Evolutionary conservation across 2,797 vertebrate species (phyloP), one percentile per base, ranked within the genome.

Genomic region (Centropyge bicolor): DNA sequence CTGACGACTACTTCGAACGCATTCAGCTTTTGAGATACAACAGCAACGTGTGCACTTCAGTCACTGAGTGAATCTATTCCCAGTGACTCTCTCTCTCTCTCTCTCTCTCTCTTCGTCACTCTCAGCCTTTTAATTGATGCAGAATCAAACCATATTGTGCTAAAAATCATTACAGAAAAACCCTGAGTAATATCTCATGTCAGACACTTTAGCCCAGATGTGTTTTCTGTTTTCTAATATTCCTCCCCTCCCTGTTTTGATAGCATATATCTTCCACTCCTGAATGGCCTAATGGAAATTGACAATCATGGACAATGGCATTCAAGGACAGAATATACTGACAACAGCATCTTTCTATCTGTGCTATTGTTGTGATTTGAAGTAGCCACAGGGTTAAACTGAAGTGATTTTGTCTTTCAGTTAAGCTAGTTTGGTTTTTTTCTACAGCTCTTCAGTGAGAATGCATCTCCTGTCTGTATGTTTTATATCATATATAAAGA

Each of bases 21-120:
- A 74, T 95, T 57, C 93, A 95, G 74, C 91, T 95, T 45, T 79
- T 95, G 72, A 89, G 93, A 71, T 95, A 95, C 91, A 95, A 95
- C 90, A 91, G 89, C 77, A 91, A 82, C 14, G 31, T 95, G 65
- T 94, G 89, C 65, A 74, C 88, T 61, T 56, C 72, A 71, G 1
- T 57, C 68, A 56, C 80, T 0, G 86, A 89, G 66, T 92, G 80
- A 93, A 62, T 0, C 2, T 7, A 20, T 4, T 35, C 13, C 16
- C 12, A 0, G 17, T 60, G 38, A 70, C 71, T 38, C 49, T 22
- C 48, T 52, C n/a, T 52, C 49, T 49, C 48, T 55, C n/a, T 31
- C 35, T 60, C 51, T 52, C 20, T 40, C 62, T 43, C 17, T 8
- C 8, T 54, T 17, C 35, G 57, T 43, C 19, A 8, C 9, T 67